Base-by-base conservation (phyloP, 2,888 invertebrate genomes). In the Diaprepes abbreviatus region DNA sequence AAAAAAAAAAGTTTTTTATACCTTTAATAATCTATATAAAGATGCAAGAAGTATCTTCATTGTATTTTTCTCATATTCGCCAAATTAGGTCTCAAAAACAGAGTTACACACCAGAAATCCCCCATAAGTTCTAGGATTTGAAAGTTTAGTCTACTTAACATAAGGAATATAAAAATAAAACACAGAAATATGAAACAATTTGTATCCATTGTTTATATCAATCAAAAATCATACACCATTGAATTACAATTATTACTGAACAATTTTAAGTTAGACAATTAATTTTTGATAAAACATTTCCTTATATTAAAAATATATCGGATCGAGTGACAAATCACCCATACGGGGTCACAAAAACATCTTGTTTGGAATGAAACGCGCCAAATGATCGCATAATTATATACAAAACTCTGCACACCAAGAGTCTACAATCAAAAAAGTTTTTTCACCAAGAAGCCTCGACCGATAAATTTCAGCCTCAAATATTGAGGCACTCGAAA, bases 201-300 rank as follows among this genome's bases (percentile, higher is more conserved):
- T 83, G 81, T 83, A 83, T 84, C 82, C 83, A 83, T 82, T 80
- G 79, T 83, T 83, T 81, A 81, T 82, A 79, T 82, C 83, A 82
- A 82, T 82, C 83, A 81, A 80, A 79, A 82, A 81, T 81, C 82
- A 82, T 83, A 83, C 83, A 83, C 80, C 80, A 83, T 79, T 81
- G 79, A 72, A 66, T 82, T 83, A 83, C 83, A 83, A 82, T 76
- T 50, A 50, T 50, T 78, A 71, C 60, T 55, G 68, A 72, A 72
- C 72, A 69, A 69, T 76, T 79, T 75, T 80, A 80, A 79, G 78
- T 77, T 80, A 63, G 79, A 80, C 79, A 78, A 79, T 77, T 76
- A 75, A 60, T 28, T 68, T 74, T 77, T 73, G 74, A 75, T 77
- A 75, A 75, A 79, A 76, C 75, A 74, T 70, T 76, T 71, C 62